These are phyloP conservation scores for Calypte anna DNA, from an alignment of 2,113 vertebrate species.

Conservation along the genomic window DNA sequence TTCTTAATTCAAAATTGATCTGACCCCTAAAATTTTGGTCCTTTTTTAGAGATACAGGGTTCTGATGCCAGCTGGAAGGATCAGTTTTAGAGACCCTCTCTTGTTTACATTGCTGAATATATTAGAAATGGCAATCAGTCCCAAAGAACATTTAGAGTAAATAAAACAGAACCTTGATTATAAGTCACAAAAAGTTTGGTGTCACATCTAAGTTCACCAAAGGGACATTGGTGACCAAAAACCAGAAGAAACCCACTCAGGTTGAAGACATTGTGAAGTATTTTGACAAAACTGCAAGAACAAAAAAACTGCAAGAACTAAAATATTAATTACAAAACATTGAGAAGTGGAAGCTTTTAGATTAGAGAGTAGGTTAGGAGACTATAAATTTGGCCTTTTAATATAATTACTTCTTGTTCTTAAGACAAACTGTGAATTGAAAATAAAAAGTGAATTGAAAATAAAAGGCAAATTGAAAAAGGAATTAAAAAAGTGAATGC, in stretches of 20 bases:
- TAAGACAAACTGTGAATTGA: neutral
- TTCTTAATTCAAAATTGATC: neutral
- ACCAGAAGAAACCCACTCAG: neutral
- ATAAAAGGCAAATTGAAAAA: neutral
- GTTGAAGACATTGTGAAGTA: neutral
- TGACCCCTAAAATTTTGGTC: neutral
- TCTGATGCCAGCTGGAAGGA: neutral
- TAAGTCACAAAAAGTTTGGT: neutral
- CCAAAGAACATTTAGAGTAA: neutral
- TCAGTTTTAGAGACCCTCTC: neutral
- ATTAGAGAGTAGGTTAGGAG: neutral
- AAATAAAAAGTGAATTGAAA: neutral
- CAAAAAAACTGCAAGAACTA: neutral
- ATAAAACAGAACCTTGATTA: neutral
- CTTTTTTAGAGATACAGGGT: neutral
- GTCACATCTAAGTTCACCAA: neutral
- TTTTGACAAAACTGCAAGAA: neutral
- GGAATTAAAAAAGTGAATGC: neutral
- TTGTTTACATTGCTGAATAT: neutral
- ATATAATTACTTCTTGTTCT: neutral
- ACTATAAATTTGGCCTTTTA: neutral
- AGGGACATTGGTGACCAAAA: neutral
- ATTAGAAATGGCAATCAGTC: neutral
- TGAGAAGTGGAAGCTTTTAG: neutral
- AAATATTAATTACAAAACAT: neutral